phyloP scores from a whole-genome alignment of 2,113 vertebrate genomes.

The Aphelocoma coerulescens region DNA sequence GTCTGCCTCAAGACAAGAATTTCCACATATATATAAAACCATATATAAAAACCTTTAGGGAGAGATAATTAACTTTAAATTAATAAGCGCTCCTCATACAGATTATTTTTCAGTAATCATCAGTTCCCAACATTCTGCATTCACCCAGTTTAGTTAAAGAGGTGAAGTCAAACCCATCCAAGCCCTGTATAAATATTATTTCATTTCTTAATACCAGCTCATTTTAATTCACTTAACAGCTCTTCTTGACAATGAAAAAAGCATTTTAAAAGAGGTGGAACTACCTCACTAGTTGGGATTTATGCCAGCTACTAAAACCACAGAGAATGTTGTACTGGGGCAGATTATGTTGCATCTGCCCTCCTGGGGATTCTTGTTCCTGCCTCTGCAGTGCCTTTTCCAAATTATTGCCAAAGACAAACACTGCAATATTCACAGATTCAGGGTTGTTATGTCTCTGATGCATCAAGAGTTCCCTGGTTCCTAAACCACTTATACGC shows the following conservation, averaged over 20 bases:
- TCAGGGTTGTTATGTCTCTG: not conserved
- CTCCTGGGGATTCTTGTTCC: not conserved
- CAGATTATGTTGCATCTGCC: not conserved
- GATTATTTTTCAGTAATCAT: not conserved
- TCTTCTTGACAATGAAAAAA: not conserved
- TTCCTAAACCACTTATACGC: not conserved
- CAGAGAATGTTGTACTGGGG: not conserved
- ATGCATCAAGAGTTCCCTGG: not conserved
- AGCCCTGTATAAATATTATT: not conserved
- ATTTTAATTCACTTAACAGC: not conserved
- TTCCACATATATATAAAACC: not conserved
- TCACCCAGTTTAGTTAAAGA: not conserved
- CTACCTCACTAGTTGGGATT: not conserved
- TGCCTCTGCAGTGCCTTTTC: not conserved
- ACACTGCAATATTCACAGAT: not conserved
- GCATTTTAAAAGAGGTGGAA: not conserved
- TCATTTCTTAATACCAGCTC: not conserved
- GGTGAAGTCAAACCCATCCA: not conserved
- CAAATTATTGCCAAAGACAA: slow-evolving; percentile 12
- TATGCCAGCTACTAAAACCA: not conserved
- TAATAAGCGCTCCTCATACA: not conserved
- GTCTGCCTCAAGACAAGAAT: not conserved
- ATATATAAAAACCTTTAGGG: not conserved
- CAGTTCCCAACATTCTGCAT: not conserved
- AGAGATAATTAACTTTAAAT: slow-evolving; percentile 10